Conservation (phyloP, 35 echinoderm and acorn worm genomes). For the Heliocidaris erythrogramma region DNA sequence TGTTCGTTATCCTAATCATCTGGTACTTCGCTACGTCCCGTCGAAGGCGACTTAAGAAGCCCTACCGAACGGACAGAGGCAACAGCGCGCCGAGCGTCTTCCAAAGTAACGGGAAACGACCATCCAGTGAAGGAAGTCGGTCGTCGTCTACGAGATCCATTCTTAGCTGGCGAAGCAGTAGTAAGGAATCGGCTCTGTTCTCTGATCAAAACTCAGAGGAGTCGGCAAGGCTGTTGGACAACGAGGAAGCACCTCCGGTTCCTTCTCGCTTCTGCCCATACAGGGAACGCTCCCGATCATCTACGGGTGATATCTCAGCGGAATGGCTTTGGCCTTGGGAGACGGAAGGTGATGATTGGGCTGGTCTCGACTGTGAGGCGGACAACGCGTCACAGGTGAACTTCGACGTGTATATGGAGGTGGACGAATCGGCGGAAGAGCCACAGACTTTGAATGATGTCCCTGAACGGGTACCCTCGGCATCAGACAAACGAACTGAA, state of each 20-base stretch:
- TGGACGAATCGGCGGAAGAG: conserved; percentile 2
- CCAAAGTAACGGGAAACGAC: background rate
- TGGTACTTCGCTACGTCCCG: background rate
- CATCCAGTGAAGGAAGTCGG: background rate
- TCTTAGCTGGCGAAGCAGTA: background rate
- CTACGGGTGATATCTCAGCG: background rate
- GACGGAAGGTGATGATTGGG: conserved; percentile 48
- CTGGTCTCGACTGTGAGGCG: background rate
- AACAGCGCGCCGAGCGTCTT: background rate
- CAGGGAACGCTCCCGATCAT: background rate
- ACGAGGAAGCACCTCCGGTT: background rate
- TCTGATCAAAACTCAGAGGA: background rate
- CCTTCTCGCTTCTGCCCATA: background rate
- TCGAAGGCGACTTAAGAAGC: background rate
- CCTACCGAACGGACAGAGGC: background rate
- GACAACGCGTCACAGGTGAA: background rate
- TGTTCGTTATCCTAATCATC: background rate
- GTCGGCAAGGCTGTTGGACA: background rate
- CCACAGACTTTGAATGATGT: background rate
- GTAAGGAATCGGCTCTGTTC: background rate
- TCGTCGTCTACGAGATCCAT: background rate
- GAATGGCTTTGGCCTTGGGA: conserved; percentile 31
- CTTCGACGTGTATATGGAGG: background rate
- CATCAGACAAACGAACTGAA: background rate
- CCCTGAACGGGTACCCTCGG: background rate